phyloP scores from a whole-genome alignment of 2,113 vertebrate genomes.

The Daphoenositta chrysoptera region DNA sequence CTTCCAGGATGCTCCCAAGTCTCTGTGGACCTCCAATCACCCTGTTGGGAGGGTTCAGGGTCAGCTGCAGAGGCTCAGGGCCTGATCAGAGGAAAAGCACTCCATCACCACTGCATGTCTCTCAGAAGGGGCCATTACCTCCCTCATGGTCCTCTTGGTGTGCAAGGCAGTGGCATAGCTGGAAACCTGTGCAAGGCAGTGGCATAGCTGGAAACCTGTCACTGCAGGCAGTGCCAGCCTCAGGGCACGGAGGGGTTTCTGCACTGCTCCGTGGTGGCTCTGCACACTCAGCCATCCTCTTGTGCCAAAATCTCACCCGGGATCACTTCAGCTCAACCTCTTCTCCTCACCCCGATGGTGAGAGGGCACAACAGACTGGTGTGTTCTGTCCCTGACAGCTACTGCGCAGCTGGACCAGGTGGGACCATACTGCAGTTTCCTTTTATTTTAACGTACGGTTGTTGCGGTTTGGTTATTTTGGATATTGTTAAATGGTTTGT shows the following conservation, averaged over 20 bases:
- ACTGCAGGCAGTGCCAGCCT: neutral
- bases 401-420: neutral
- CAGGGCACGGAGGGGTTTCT: neutral
- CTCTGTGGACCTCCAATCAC: fast-evolving
- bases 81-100: neutral
- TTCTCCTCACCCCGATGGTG: fast-evolving
- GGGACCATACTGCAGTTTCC: neutral
- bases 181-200: neutral
- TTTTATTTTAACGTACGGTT: neutral
- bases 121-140: neutral
- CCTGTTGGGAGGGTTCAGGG: neutral
- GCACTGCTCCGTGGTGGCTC: neutral
- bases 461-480: too few relatives aligned
- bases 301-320: fast-evolving
- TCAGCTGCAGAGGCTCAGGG: neutral
- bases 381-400: neutral
- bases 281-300: neutral
- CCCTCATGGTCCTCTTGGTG: neutral
- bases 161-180: fast-evolving
- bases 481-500: too few relatives aligned
- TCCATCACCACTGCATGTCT: neutral
- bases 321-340: neutral
- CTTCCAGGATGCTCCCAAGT: neutral
- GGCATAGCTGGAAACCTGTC: neutral
- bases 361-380: neutral